Conservation (phyloP, 2,888 invertebrate genomes). For the Platycheirus rosarum region DNA sequence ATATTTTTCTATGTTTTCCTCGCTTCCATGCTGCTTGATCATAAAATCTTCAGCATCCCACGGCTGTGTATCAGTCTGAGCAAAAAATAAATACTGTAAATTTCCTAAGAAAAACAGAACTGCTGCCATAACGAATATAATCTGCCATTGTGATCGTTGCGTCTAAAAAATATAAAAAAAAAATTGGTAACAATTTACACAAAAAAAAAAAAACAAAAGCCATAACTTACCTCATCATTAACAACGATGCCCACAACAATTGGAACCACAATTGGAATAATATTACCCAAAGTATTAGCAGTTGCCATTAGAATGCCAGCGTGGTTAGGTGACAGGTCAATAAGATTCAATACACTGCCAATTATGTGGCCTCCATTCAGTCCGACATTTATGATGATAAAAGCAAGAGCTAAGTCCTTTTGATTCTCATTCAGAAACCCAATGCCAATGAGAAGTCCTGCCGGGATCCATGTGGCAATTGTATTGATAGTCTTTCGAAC, state of each 20-base stretch:
- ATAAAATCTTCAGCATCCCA: conserved; percentile 87
- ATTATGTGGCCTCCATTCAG: conserved; percentile 78
- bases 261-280: not conserved
- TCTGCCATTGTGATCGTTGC: not conserved
- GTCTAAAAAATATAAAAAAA: not conserved
- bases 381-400: conserved; percentile 85
- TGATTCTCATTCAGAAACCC: conserved; percentile 83
- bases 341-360: conserved; percentile 84
- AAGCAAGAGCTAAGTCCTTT: conserved; percentile 81
- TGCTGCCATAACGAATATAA: conserved; percentile 81
- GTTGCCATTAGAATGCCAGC: conserved; percentile 86
- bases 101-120: conserved; percentile 87
- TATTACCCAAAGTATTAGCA: not conserved
- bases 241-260: not conserved
- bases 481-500: not conserved
- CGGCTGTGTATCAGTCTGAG: conserved; percentile 86
- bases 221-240: not conserved
- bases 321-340: conserved; percentile 87
- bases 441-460: conserved; percentile 83
- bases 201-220: not conserved
- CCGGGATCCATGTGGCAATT: conserved; percentile 83
- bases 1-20: too few relatives aligned
- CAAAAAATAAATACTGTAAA: conserved; percentile 87
- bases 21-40: too few relatives aligned
- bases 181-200: not conserved